These are phyloP conservation scores for Nothocercus julius DNA, from an alignment of 2,113 vertebrate genomes.

Conservation along the genomic window DNA sequence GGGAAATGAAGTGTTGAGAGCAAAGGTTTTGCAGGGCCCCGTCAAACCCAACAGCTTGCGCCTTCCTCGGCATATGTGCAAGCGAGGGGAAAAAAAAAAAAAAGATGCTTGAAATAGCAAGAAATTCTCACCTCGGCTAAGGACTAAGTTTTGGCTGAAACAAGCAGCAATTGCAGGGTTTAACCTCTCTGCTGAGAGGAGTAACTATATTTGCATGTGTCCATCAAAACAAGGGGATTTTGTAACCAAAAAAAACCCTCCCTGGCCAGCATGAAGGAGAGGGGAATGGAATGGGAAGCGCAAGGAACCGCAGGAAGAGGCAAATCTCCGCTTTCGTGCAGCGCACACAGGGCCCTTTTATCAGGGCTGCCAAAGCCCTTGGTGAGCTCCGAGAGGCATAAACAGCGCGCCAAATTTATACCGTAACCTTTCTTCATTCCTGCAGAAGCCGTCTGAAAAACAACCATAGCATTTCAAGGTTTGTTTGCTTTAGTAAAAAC, in stretches of 20 bases:
- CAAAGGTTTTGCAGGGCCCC: accelerated
- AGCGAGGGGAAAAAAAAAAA: neutral
- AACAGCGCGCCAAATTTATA: accelerated
- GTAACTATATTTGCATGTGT: neutral
- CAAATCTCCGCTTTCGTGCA: too few species aligned
- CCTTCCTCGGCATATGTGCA: too few species aligned
- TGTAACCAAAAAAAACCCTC: too few species aligned
- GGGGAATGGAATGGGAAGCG: neutral
- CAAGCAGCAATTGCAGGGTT: accelerated
- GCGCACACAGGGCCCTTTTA: too few species aligned
- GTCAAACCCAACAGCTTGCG: neutral
- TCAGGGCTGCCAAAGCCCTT: neutral
- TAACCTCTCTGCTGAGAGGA: neutral
- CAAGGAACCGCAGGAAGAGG: too few species aligned
- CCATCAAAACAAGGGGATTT: neutral
- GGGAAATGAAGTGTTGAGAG: accelerated
- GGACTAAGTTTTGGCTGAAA: neutral
- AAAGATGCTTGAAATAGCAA: too few species aligned
- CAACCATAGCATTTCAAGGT: neutral
- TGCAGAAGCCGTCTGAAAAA: neutral
- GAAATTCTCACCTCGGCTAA: neutral
- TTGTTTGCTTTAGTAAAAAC: neutral
- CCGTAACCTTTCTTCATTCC: neutral
- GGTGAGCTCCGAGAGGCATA: neutral
- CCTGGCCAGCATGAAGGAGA: neutral